A percentile compares a stretch with the other conserved stretches of the same genome.
These are phyloP conservation scores for Carollia perspicillata DNA, from an alignment of 2,113 vertebrate species.

Conservation along the genomic window DNA sequence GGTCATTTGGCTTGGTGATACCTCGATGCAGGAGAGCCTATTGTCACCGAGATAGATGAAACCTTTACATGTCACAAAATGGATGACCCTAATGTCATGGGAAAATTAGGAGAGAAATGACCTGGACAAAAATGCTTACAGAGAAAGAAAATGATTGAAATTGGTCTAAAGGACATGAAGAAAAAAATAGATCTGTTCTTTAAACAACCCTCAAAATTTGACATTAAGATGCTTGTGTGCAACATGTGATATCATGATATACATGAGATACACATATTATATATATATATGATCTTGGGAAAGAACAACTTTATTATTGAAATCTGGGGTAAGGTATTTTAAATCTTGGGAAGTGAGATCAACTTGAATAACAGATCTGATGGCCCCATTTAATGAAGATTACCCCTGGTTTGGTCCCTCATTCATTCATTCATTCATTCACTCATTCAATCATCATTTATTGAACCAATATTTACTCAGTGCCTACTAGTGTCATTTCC, in stretches of 20 bases:
- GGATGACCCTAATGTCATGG: background rate
- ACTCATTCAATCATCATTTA: background rate
- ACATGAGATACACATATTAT: background rate
- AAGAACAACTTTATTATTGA: background rate
- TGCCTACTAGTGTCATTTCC: background rate
- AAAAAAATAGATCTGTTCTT: background rate
- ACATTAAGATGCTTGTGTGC: background rate
- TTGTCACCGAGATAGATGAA: background rate
- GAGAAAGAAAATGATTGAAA: conserved; percentile 5
- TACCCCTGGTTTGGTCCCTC: background rate
- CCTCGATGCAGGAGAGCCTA: background rate
- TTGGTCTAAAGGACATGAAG: background rate
- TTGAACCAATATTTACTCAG: background rate
- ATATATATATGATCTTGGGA: background rate
- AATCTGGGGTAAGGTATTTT: background rate
- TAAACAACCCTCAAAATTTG: background rate
- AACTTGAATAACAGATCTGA: background rate
- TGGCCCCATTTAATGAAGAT: background rate
- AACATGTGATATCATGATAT: background rate
- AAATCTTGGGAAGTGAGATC: background rate
- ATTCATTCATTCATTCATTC: background rate
- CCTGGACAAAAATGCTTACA: background rate
- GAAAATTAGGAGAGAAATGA: background rate
- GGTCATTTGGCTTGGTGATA: background rate
- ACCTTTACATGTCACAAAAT: background rate